Base-by-base conservation (phyloP, 2,113 vertebrate species). In the Acrocephalus arundinaceus region DNA sequence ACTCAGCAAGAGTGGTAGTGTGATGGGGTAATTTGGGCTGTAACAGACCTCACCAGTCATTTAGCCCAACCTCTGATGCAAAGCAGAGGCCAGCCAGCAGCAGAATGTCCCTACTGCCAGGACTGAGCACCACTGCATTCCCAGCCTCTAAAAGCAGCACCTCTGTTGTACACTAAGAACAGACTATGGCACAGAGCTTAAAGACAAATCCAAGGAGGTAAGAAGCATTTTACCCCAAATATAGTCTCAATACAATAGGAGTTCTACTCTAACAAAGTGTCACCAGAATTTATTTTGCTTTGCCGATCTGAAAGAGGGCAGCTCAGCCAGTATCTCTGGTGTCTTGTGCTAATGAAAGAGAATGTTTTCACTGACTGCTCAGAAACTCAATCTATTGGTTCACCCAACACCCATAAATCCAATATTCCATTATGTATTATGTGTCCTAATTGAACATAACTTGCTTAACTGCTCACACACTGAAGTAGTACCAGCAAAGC, bases 181-280 rank as follows among this genome's bases (percentile, higher is more conserved):
- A 93, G 45, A 59, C 8, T 33, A 45, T 72, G 48, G 33, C 45
- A 57, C 2, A 11, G 21, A 43, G 12, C 21, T 82, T 46, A 8
- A 58, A 31, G 8, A 76, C 23, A 91, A 77, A 45, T 46, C 18
- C 8, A 58, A 66, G 59, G 25, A 54, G 15, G 63, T 12, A 35
- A 72, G 51, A 59, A 91, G 49, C 8, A 46, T 72, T 75, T 82
- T 10, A 67, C 5, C 7, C 13, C 6, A n/a, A 67, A 55, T 67
- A 39, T 15, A 59, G 14, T 41, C 2, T 2, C 27, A 15, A 7
- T 30, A 37, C 0, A 1, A n/a, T 23, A 80, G 31, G 18, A 51
- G 20, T 77, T 74, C 35, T 48, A 13, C 37, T 89, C 43, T 65
- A 31, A 46, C 35, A 55, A 81, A 73, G 35, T 2, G 5, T 55